These are phyloP conservation scores for Sitophilus oryzae DNA, from an alignment of 1,140 invertebrate species.

Conservation along the genomic window DNA sequence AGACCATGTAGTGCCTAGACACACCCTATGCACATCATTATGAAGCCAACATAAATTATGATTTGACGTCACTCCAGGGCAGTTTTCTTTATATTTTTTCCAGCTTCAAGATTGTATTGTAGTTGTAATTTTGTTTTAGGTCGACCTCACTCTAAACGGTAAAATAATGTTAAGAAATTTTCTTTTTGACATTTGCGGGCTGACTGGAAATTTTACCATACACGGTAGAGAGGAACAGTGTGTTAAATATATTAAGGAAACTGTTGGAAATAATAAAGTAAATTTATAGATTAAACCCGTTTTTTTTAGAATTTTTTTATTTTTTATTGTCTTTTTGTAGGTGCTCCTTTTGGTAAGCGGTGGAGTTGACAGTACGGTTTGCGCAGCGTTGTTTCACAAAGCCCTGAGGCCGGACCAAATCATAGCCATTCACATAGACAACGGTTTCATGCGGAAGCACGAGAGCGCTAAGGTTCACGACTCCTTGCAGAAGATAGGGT, in stretches of 20 bases:
- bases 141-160: constrained; percentile 91
- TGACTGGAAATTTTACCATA: constrained; percentile 86
- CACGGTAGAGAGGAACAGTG: constrained; percentile 83
- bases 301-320: neutral
- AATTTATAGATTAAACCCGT: neutral
- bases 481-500: constrained; percentile 57
- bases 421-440: constrained; percentile 96
- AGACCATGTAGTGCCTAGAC: too few relatives aligned
- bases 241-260: constrained; percentile 86
- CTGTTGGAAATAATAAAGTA: constrained; percentile 81
- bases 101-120: neutral
- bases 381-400: constrained; percentile 88
- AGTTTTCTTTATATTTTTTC: neutral
- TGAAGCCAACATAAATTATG: too few relatives aligned
- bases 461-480: constrained; percentile 71
- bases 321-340: constrained; percentile 6
- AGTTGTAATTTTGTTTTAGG: constrained; percentile 41
- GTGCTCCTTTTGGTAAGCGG: constrained; percentile 89
- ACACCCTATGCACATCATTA: too few relatives aligned
- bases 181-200: constrained; percentile 82
- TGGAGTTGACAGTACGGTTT: constrained; percentile 97
- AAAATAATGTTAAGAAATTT: constrained; percentile 92
- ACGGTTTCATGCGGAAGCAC: constrained; percentile 97
- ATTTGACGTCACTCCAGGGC: too few relatives aligned
- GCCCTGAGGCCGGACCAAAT: constrained; percentile 86